Conservation (phyloP, 2,113 vertebrate genomes). For the Peucedramus taeniatus region DNA sequence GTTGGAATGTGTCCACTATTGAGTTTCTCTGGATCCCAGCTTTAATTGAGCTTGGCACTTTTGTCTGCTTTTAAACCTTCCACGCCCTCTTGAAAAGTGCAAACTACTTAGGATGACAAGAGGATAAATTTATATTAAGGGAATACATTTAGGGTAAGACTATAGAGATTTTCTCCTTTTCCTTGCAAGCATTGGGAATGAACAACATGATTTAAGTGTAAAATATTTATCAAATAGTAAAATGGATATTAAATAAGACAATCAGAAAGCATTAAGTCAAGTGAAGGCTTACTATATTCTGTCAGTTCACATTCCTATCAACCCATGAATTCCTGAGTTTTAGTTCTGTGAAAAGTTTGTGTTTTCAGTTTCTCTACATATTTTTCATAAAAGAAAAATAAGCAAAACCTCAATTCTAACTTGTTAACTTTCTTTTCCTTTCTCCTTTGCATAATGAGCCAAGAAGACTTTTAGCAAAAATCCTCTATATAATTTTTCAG, state of each 20-base stretch:
- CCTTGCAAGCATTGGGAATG: not conserved
- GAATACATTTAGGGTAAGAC: not conserved
- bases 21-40: not conserved
- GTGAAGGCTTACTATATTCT: not conserved
- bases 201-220: not conserved
- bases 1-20: not conserved
- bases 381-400: not conserved
- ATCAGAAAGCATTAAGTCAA: not conserved
- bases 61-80: not conserved
- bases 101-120: not conserved
- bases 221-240: not conserved
- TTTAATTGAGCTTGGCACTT: not conserved
- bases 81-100: not conserved
- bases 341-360: not conserved
- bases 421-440: not conserved
- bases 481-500: not conserved
- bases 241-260: not conserved
- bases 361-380: not conserved
- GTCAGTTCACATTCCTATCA: not conserved
- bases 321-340: not conserved
- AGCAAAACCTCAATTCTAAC: not conserved
- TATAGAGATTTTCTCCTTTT: not conserved
- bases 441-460: not conserved
- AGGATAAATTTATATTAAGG: not conserved
- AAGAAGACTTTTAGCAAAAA: not conserved